A percentile compares a stretch with the other conserved stretches of the same genome.
Conservation (phyloP, 2,888 invertebrate genomes). For the Adelognathus sp. region DNA sequence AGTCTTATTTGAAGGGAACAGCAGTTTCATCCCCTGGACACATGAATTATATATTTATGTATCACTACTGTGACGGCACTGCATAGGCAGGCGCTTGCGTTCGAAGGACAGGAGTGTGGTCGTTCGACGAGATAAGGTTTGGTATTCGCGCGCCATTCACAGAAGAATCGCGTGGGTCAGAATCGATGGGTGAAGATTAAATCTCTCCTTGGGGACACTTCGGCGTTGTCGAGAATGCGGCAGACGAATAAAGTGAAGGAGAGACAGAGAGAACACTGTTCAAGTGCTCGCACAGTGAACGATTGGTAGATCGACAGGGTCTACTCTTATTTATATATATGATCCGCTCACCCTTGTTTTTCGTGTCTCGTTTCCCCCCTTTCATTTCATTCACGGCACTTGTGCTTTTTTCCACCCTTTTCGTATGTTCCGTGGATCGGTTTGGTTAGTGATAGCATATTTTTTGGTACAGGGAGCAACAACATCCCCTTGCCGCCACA, state of each 20-base stretch:
- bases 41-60: too few relatives aligned
- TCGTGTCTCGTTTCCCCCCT: slow-evolving; percentile 15
- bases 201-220: slow-evolving; percentile 68
- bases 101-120: slow-evolving; percentile 30
- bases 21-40: too few relatives aligned
- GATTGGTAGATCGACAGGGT: slow-evolving; percentile 47
- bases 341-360: slow-evolving; percentile 19
- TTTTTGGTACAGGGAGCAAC: slow-evolving; percentile 34
- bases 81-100: too few relatives aligned
- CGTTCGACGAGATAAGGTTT: slow-evolving; percentile 41
- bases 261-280: slow-evolving; percentile 33
- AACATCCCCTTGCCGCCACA: neutral
- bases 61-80: too few relatives aligned
- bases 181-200: slow-evolving; percentile 71
- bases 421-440: slow-evolving; percentile 31
- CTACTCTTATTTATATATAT: neutral
- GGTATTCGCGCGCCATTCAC: slow-evolving; percentile 55
- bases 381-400: slow-evolving; percentile 15
- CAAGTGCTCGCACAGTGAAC: slow-evolving; percentile 48
- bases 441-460: slow-evolving; percentile 50
- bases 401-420: slow-evolving; percentile 1
- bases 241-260: slow-evolving; percentile 12
- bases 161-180: slow-evolving; percentile 40
- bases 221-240: slow-evolving; percentile 47
- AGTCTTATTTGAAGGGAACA: too few relatives aligned